Evolutionary conservation across 2,797 vertebrate species (phyloP), one percentile per base, ranked within the genome.

Genomic region (Leptatherina wallacei): DNA sequence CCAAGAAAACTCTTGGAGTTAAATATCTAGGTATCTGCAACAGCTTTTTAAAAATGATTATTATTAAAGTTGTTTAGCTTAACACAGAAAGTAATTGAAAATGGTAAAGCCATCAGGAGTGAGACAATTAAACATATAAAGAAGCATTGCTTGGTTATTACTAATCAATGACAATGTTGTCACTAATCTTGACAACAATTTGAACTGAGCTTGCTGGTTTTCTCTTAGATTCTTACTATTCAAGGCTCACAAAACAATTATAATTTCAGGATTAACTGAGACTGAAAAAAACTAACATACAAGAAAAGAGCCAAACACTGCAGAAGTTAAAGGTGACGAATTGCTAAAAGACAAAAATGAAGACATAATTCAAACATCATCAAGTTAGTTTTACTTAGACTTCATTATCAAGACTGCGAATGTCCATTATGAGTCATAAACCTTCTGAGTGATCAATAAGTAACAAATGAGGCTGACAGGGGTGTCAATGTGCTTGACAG

Each of bases 401-500:
- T 42, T 58, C 16, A 22, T 6, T 59, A 12, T 73, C n/a, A 57
- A 42, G 30, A 74, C 61, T 51, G 40, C 2, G 20, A 68, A 55
- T 57, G 16, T 63, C 75, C 18, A 73, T 56, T 61, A 51, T 44
- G n/a, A 47, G 47, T 52, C 61, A 73, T 58, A 22, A 70, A 58
- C 29, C 47, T 22, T 67, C 36, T 24, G 16, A 77, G 61, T 61
- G 57, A 32, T 66, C 57, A 51, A 65, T 18, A 61, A 78, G 69
- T 54, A 59, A 55, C 52, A 52, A 2, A 33, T 1, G 20, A 58
- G 58, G 44, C 49, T 86, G 87, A 84, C 73, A 82, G 69, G 29
- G 40, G 40, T 61, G 57, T 75, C 60, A 63, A 49, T 59, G 69
- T 11, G n/a, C 47, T 6, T 76, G 79, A 78, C 81, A 83, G 74